These are phyloP conservation scores for Melozone crissalis DNA, from an alignment of 2,113 vertebrate species.

Conservation along the genomic window DNA sequence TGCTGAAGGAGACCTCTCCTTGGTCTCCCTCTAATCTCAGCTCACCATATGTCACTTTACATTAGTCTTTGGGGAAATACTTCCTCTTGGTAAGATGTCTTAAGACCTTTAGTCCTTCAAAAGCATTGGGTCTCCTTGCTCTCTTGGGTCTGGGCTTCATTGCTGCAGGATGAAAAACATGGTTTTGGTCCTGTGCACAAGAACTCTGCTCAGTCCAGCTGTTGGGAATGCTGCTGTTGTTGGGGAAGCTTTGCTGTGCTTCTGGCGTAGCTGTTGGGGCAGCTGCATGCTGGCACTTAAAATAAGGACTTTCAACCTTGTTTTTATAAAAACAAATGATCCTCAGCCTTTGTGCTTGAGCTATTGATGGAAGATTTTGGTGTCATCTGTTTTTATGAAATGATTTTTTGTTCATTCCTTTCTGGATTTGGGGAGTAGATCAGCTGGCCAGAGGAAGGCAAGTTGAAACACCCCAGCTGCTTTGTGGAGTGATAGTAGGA, in stretches of 20 bases:
- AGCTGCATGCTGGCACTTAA: neutral
- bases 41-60: neutral
- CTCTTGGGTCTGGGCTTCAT: neutral
- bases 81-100: neutral
- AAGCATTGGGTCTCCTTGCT: neutral
- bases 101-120: neutral
- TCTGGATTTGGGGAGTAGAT: neutral
- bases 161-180: neutral
- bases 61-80: neutral
- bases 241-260: neutral
- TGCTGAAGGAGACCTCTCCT: neutral
- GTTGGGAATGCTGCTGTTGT: neutral
- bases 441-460: neutral
- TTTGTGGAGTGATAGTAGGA: accelerated
- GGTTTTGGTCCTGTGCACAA: neutral
- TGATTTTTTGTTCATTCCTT: neutral
- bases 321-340: neutral
- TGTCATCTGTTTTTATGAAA: neutral
- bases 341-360: neutral
- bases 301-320: neutral
- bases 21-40: neutral
- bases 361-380: neutral
- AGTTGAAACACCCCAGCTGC: neutral
- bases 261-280: neutral
- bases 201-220: accelerated